Evolutionary conservation across 2,888 invertebrate species (phyloP).

Genomic region (Agrilus biguttatus): DNA sequence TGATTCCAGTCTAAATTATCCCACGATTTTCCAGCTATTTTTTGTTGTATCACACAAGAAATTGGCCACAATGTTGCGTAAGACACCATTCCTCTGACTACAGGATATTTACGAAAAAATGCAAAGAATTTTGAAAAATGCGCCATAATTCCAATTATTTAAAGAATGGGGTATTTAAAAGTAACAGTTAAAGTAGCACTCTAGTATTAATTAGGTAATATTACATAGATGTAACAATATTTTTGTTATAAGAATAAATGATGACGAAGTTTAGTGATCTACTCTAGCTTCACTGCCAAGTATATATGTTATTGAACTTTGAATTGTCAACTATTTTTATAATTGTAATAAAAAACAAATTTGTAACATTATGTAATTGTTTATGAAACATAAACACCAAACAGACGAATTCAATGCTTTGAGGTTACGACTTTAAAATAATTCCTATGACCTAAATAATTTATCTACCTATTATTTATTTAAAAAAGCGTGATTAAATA

Average conservation of each 20-base stretch:
- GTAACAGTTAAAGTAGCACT: neutral
- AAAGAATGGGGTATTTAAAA: neutral
- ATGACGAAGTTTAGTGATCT: too few species aligned
- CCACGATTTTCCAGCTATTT: constrained; percentile 46
- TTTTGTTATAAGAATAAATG: neutral
- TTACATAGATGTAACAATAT: neutral
- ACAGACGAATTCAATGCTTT: too few species aligned
- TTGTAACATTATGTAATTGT: too few species aligned
- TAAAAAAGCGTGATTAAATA: too few species aligned
- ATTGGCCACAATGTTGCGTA: constrained; percentile 61
- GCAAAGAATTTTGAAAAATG: constrained; percentile 33
- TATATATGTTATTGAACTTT: too few species aligned
- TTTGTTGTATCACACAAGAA: constrained; percentile 59
- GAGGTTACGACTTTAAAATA: too few species aligned
- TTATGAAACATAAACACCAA: too few species aligned
- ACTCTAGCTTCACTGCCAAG: too few species aligned
- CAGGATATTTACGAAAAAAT: constrained; percentile 34
- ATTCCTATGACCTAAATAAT: too few species aligned
- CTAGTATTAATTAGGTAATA: neutral
- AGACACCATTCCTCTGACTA: constrained; percentile 51
- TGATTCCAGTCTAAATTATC: constrained; percentile 57
- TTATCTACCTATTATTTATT: too few species aligned
- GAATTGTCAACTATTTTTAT: too few species aligned
- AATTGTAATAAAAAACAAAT: too few species aligned
- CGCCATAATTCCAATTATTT: constrained; percentile 20